These are phyloP conservation scores for Enteromius argenteus DNA, from an alignment of 2,797 vertebrate species.

Conservation along the genomic window DNA sequence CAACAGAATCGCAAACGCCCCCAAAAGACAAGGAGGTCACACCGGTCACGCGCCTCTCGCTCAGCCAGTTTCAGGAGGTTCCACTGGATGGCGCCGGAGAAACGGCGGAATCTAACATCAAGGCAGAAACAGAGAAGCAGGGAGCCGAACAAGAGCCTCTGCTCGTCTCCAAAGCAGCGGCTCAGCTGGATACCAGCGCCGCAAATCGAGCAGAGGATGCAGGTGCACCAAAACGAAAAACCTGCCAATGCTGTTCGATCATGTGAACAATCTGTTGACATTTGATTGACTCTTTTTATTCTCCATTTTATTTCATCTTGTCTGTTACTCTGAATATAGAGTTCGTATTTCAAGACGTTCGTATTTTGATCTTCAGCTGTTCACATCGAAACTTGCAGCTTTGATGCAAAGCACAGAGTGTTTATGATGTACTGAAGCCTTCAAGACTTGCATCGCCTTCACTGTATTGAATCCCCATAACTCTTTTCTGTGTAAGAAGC, in stretches of 20 bases:
- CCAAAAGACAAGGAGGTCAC: background rate
- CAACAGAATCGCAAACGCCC: background rate
- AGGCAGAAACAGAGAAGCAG: constrained; percentile 34
- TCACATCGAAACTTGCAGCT: background rate
- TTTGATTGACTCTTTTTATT: constrained; percentile 13
- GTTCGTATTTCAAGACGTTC: background rate
- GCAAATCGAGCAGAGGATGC: constrained; percentile 38
- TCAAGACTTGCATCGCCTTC: constrained; percentile 15
- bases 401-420: background rate
- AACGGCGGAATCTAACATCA: constrained; percentile 2
- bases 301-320: constrained; percentile 13
- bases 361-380: background rate
- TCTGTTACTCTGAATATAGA: constrained; percentile 9
- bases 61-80: constrained; percentile 74
- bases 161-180: constrained; percentile 62
- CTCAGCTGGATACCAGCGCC: constrained; percentile 53
- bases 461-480: background rate
- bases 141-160: constrained; percentile 71
- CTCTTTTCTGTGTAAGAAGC: background rate
- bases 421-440: background rate
- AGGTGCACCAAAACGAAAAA: constrained; percentile 68
- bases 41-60: background rate
- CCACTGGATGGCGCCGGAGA: constrained; percentile 54
- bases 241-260: constrained; percentile 78
- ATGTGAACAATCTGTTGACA: constrained; percentile 67